These are phyloP conservation scores for Tretioscincus oriximinensis DNA, from an alignment of 2,113 vertebrate genomes.

Conservation along the genomic window DNA sequence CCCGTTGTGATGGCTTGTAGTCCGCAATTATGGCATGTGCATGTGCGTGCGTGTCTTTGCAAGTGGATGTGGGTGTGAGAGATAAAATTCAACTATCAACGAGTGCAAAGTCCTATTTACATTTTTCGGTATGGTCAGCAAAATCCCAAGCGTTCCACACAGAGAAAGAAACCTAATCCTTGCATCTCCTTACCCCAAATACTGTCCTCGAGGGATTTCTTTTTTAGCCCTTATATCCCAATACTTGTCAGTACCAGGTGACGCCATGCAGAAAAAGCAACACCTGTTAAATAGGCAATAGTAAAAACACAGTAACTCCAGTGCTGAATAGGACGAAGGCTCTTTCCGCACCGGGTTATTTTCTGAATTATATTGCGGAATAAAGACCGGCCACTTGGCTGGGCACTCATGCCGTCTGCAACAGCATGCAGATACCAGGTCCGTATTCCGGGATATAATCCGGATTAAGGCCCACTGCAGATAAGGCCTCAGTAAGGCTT, in stretches of 20 bases:
- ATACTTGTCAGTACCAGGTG: constrained; percentile 43
- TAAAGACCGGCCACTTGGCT: too few relatives aligned
- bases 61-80: neutral
- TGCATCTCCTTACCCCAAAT: constrained; percentile 35
- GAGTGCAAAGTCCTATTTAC: constrained; percentile 15
- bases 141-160: constrained; percentile 37
- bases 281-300: constrained; percentile 49
- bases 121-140: constrained; percentile 36
- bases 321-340: constrained; percentile 42
- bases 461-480: too few relatives aligned
- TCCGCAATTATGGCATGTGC: neutral
- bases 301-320: constrained; percentile 44
- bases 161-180: neutral
- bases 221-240: constrained; percentile 68
- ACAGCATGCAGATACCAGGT: too few relatives aligned
- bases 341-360: too few relatives aligned
- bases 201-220: constrained; percentile 39
- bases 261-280: neutral
- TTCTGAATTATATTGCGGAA: too few relatives aligned
- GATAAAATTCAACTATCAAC: neutral
- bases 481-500: constrained; percentile 48
- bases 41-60: neutral
- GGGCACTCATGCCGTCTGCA: too few relatives aligned
- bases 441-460: too few relatives aligned
- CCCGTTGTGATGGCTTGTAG: neutral